A percentile compares a stretch with the other conserved stretches of the same genome.
phyloP scores from a whole-genome alignment of 2,113 vertebrate species.

The Grammomys dolichurus region DNA sequence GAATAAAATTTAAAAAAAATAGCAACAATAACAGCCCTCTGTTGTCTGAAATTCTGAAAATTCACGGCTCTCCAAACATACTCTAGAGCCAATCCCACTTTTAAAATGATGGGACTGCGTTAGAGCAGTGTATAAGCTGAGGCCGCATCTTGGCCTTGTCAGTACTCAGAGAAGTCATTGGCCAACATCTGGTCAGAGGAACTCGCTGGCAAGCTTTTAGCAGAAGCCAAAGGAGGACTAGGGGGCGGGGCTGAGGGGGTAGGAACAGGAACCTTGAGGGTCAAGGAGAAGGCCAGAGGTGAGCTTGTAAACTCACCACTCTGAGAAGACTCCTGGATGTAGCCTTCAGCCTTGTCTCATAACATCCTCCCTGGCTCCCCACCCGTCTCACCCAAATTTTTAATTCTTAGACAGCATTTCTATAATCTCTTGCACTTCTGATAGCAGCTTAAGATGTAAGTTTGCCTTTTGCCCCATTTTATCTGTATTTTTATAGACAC shows the following conservation, averaged over 20 bases:
- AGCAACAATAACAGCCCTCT: not conserved
- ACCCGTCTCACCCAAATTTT: not conserved
- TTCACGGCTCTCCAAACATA: not conserved
- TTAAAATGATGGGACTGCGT: not conserved
- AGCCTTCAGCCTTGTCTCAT: not conserved
- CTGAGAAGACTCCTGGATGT: not conserved
- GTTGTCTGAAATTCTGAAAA: conserved; percentile 11
- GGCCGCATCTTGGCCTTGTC: not conserved
- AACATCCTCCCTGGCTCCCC: not conserved
- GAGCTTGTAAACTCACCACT: not conserved
- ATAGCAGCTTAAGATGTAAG: not conserved
- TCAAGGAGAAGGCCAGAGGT: not conserved
- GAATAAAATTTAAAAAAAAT: not conserved
- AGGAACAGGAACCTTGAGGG: not conserved
- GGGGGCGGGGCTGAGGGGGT: not conserved
- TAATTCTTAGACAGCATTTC: not conserved
- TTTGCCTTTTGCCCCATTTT: not conserved
- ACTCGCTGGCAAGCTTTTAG: not conserved
- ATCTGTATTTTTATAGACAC: not conserved
- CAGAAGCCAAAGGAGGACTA: not conserved
- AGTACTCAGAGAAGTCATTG: not conserved
- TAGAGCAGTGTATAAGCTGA: not conserved
- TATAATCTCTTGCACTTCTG: conserved; percentile 3
- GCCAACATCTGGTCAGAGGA: not conserved
- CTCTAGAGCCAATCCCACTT: not conserved